Conservation (phyloP, 2,888 invertebrate genomes). For the Eustalomyia histrio region DNA sequence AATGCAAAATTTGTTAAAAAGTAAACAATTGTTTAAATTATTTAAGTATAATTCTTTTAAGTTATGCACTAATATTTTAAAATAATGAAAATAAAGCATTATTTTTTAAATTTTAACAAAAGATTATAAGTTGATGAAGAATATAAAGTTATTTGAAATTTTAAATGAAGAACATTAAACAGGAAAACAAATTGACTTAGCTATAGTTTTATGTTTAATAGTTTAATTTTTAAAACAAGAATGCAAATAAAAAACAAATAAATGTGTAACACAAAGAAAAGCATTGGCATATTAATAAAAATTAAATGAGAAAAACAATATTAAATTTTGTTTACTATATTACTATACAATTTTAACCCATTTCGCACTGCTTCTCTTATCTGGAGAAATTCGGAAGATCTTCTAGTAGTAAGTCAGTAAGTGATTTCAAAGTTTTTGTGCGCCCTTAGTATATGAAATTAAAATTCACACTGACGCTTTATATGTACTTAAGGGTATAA, state of each 20-base stretch:
- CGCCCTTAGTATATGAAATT: too few relatives aligned
- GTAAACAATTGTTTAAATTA: conserved; percentile 29
- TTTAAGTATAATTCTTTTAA: conserved; percentile 29
- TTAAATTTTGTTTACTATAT: too few relatives aligned
- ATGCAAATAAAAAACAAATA: conserved; percentile 29
- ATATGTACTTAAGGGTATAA: too few relatives aligned
- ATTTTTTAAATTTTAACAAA: conserved; percentile 7
- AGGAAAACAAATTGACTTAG: conserved; percentile 33
- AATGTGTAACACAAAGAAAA: conserved; percentile 32
- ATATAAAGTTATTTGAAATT: conserved; percentile 30
- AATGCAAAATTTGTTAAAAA: conserved; percentile 60
- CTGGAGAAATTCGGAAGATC: too few relatives aligned
- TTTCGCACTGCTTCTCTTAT: too few relatives aligned
- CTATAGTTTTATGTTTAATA: conserved; percentile 56
- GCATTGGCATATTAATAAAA: conserved; percentile 44
- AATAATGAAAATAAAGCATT: conserved; percentile 24
- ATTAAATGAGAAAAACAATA: not conserved
- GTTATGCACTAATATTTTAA: conserved; percentile 44
- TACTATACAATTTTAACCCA: too few relatives aligned
- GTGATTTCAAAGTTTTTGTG: too few relatives aligned
- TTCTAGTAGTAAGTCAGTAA: too few relatives aligned
- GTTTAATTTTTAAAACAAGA: conserved; percentile 40
- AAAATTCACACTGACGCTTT: too few relatives aligned
- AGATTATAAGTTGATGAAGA: not conserved
- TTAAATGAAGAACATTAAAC: conserved; percentile 18